These are phyloP conservation scores for Periplaneta americana DNA, from an alignment of 1,140 invertebrate species.

Conservation along the genomic window DNA sequence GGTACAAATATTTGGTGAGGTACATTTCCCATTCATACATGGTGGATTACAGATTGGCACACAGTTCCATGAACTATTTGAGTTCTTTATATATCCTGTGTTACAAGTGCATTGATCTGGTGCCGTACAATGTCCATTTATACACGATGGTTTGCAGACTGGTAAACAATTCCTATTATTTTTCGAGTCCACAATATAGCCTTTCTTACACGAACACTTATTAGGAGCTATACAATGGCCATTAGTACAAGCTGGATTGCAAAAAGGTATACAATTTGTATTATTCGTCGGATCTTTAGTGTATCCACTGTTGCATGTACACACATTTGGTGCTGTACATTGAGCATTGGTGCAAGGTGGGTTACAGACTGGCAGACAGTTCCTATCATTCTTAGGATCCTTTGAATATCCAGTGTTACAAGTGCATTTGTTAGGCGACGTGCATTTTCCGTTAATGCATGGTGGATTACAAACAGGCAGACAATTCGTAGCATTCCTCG, in stretches of 20 bases:
- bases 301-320: conserved; percentile 30
- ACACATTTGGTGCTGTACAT: conserved; percentile 39
- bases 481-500: background rate
- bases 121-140: conserved; percentile 2
- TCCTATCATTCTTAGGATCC: background rate
- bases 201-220: conserved; percentile 51
- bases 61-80: conserved; percentile 19
- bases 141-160: background rate
- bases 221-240: conserved; percentile 35
- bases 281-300: conserved; percentile 18
- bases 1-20: conserved; percentile 37
- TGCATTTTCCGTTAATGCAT: conserved; percentile 24
- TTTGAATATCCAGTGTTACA: conserved; percentile 28
- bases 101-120: conserved; percentile 5
- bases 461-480: background rate
- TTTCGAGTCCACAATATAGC: conserved; percentile 31
- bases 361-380: background rate
- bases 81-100: conserved; percentile 21
- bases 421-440: conserved; percentile 27
- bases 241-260: conserved; percentile 21
- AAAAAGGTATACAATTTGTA: conserved; percentile 1
- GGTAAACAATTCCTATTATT: background rate
- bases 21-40: conserved; percentile 41
- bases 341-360: background rate
- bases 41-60: conserved; percentile 19